Conservation (phyloP, 2,888 invertebrate genomes). For the Nowickia ferox region DNA sequence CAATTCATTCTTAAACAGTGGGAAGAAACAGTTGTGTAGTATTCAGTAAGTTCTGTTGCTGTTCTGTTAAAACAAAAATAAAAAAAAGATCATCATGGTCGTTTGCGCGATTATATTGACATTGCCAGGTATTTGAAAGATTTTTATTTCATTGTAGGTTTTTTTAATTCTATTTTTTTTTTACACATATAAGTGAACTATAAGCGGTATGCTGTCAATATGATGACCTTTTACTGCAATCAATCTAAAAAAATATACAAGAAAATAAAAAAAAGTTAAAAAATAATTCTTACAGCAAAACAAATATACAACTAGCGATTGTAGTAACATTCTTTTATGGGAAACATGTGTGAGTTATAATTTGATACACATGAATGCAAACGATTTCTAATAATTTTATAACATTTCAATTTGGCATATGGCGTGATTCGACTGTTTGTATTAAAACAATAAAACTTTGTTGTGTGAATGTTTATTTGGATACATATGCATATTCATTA, state of each 20-base stretch:
- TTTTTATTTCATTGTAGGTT: conserved; percentile 13
- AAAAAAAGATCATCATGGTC: conserved; percentile 34
- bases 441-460: neutral
- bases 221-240: conserved; percentile 60
- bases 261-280: conserved; percentile 14
- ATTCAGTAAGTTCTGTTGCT: conserved; percentile 18
- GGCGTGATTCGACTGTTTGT: neutral
- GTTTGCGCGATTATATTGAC: conserved; percentile 59
- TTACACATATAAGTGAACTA: conserved; percentile 31
- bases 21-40: neutral
- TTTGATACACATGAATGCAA: neutral
- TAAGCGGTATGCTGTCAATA: conserved; percentile 58
- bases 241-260: conserved; percentile 63
- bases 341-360: neutral
- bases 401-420: neutral
- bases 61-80: conserved; percentile 36
- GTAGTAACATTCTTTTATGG: conserved; percentile 3
- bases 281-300: conserved; percentile 11
- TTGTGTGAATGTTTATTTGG: neutral
- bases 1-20: conserved; percentile 13
- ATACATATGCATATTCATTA: neutral
- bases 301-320: neutral
- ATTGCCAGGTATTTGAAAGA: conserved; percentile 67
- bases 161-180: conserved; percentile 7
- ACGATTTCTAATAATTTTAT: neutral